Conservation (phyloP, 2,888 invertebrate genomes). For the Nineta flava region DNA sequence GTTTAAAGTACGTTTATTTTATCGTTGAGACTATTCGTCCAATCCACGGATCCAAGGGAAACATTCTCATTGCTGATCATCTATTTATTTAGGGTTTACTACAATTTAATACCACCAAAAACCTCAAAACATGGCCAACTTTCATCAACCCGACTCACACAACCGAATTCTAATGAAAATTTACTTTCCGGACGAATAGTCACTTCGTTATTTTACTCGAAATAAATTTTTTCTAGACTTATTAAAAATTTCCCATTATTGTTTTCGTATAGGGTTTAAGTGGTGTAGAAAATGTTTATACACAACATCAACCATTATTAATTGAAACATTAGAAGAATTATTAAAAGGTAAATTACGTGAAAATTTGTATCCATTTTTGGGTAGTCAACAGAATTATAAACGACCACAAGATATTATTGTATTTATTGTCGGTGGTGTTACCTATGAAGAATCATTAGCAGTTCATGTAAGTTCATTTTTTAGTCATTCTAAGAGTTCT, state of each 20-base stretch:
- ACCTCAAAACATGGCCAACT: too few relatives aligned
- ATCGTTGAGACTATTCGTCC: too few relatives aligned
- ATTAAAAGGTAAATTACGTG: constrained; percentile 76
- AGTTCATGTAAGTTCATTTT: constrained; percentile 40
- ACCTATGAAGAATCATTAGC: constrained; percentile 91
- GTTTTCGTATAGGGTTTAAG: constrained; percentile 47
- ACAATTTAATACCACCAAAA: too few relatives aligned
- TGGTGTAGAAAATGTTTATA: constrained; percentile 98
- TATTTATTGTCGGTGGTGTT: constrained; percentile 90
- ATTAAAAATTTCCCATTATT: constrained; percentile 1
- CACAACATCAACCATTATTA: constrained; percentile 90
- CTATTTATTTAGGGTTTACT: too few relatives aligned
- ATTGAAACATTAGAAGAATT: constrained; percentile 81
- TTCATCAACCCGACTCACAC: too few relatives aligned
- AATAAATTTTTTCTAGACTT: constrained; percentile 1
- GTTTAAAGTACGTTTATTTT: constrained; percentile 46
- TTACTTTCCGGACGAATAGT: too few relatives aligned
- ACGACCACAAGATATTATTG: constrained; percentile 83
- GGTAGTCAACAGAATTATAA: constrained; percentile 41
- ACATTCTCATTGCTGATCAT: too few relatives aligned
- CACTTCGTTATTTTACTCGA: background rate
- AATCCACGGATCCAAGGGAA: too few relatives aligned
- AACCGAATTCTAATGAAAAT: too few relatives aligned
- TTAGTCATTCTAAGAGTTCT: background rate
- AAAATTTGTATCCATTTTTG: constrained; percentile 69